phyloP scores from a whole-genome alignment of 1,140 invertebrate genomes.

The Tetramorium parvispinum region DNA sequence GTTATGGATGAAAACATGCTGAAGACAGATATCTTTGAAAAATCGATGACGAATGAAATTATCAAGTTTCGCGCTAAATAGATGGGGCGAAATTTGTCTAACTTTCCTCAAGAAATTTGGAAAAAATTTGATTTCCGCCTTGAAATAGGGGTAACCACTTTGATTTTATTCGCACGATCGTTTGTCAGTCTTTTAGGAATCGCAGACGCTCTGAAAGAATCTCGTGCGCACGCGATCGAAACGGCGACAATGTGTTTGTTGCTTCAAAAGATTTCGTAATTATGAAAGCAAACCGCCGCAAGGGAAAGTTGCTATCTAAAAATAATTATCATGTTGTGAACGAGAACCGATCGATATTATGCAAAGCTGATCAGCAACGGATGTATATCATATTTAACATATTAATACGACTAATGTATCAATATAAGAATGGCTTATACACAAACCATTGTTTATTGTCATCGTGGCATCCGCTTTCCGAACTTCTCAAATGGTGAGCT shows the following conservation, averaged over 20 bases:
- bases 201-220: no score
- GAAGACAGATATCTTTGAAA: neutral
- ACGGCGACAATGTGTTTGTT: conserved; percentile 68
- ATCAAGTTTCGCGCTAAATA: neutral
- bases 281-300: conserved; percentile 78
- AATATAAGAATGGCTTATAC: no score
- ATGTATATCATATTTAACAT: neutral
- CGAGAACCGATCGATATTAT: conserved; percentile 28
- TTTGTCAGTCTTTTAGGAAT: conserved; percentile 35
- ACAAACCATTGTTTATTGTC: no score
- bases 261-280: conserved; percentile 72
- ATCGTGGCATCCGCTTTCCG: no score
- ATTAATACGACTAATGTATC: no score
- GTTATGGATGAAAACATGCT: neutral
- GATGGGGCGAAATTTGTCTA: neutral
- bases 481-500: no score
- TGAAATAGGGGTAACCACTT: neutral
- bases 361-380: neutral
- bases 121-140: neutral
- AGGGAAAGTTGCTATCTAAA: conserved; percentile 73
- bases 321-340: conserved; percentile 63
- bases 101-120: neutral
- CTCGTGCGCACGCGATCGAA: neutral
- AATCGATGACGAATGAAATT: neutral
- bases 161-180: conserved; percentile 21